Base-by-base conservation (phyloP, 92 coral and sea anemone genomes). In the Parazoanthus darwini region DNA sequence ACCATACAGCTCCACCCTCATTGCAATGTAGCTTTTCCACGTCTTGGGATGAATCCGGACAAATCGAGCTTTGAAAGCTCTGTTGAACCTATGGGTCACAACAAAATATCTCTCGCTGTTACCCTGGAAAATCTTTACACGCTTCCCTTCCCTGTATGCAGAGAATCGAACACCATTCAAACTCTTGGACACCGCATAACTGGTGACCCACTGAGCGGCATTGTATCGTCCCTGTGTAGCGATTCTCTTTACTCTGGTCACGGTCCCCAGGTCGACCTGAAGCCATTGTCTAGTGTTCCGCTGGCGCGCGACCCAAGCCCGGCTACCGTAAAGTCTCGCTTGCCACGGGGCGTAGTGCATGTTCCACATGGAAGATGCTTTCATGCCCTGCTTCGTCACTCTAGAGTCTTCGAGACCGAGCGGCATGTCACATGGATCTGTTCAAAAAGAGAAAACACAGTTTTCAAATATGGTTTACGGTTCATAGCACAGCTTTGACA, bases 11-110 rank as follows among this genome's bases (percentile, higher is more conserved):
- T 84, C 87, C 8, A 84, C 65, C 54, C 87, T 84, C 87, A 84
- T 84, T n/a, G 73, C 39, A 13, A 48, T 80, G 65, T 76, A 48
- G 44, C 78, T 84, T 54, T 7, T 70, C 87, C 87, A 84, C 48
- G 65, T 74, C 39, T 63, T 80, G 36, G 93, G 93, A 70, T 91
- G 85, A 65, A 91, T 67, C 44, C 93, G 65, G 74, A 91, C 86
- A 58, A 87, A 91, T 38, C 90, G 76, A 43, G 90, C 85, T 22
- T 84, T 84, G 78, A 84, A 84, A n/a, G 87, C 78, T 20, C 87
- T 84, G 87, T 70, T 84, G 79, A 84, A 44, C 67, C 87, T 84
- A 84, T 84, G 87, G 3, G 87, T 84, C 78, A 84, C 87, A 25
- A 71, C 78, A 71, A 84, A 84, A 58, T 84, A 84, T 13, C 87